A percentile compares a stretch with the other conserved stretches of the same genome.
Evolutionary conservation across 2,113 vertebrate species (phyloP).

Genomic region (Solea solea): DNA sequence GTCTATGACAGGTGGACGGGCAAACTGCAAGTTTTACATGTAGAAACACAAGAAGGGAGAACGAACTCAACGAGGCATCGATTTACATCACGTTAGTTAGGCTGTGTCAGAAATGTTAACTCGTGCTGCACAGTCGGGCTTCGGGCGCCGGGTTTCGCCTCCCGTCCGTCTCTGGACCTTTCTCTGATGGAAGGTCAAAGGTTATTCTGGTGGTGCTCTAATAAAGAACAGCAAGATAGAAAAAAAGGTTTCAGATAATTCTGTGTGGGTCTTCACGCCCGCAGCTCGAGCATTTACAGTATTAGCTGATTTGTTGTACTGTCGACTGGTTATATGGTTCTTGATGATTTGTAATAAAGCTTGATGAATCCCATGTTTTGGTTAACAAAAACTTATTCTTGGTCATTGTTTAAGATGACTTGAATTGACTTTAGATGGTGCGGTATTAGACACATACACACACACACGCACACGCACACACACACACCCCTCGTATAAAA

Average conservation of each 20-base stretch:
- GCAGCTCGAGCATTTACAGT: slow-evolving; percentile 70
- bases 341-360: slow-evolving; percentile 79
- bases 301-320: slow-evolving; percentile 75
- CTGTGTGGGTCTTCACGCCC: slow-evolving; percentile 54
- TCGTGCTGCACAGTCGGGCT: not conserved
- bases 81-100: slow-evolving; percentile 5
- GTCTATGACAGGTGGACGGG: slow-evolving; percentile 27
- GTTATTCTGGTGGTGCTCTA: slow-evolving; percentile 54
- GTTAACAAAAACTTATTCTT: slow-evolving; percentile 71
- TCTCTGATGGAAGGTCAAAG: slow-evolving; percentile 36
- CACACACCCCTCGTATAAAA: slow-evolving; percentile 61
- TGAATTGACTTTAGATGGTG: slow-evolving; percentile 56
- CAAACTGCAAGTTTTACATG: slow-evolving; percentile 4
- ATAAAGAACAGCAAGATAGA: slow-evolving; percentile 34
- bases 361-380: slow-evolving; percentile 71
- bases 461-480: slow-evolving; percentile 19
- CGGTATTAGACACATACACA: slow-evolving; percentile 40
- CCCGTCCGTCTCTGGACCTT: slow-evolving; percentile 40
- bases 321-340: slow-evolving; percentile 69
- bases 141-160: slow-evolving; percentile 23
- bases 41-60: not conserved
- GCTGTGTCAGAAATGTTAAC: slow-evolving; percentile 12
- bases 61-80: slow-evolving; percentile 4
- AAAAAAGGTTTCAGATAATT: slow-evolving; percentile 47
- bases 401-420: slow-evolving; percentile 80